Evolutionary conservation across 2,113 vertebrate species (phyloP).

Genomic region (Talpa occidentalis): DNA sequence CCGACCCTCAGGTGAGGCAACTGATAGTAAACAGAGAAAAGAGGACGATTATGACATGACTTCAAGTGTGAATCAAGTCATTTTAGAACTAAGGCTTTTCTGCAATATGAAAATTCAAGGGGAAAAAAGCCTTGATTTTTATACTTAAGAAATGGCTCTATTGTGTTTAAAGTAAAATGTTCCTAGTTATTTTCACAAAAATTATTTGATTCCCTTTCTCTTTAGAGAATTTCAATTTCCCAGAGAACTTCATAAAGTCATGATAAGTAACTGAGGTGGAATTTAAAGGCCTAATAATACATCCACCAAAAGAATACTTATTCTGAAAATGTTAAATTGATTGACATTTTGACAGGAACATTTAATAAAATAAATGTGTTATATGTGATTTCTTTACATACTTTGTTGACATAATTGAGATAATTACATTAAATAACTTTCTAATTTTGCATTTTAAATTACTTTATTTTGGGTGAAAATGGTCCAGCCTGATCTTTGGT

Average conservation of each 20-base stretch:
- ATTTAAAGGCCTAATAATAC: conserved; percentile 15
- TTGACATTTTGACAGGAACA: conserved; percentile 16
- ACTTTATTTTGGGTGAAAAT: neutral
- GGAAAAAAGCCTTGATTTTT: neutral
- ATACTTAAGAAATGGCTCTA: neutral
- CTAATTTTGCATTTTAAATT: conserved; percentile 36
- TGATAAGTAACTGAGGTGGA: neutral
- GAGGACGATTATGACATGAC: conserved; percentile 76
- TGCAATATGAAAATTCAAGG: neutral
- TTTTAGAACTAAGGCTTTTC: conserved; percentile 42
- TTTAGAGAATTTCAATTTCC: conserved; percentile 11
- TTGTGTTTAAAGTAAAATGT: conserved; percentile 16
- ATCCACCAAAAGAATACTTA: conserved; percentile 31
- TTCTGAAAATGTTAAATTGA: neutral
- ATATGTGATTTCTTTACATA: neutral
- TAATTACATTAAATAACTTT: conserved; percentile 22
- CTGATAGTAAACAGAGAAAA: conserved; percentile 79
- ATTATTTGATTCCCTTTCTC: neutral
- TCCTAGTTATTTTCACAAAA: conserved; percentile 33
- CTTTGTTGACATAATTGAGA: conserved; percentile 21
- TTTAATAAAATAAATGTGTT: conserved; percentile 1
- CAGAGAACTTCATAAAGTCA: neutral
- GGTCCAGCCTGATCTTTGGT: conserved; percentile 18
- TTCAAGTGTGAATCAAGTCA: neutral
- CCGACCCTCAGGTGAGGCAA: conserved; percentile 90